phyloP scores from a whole-genome alignment of 2,113 vertebrate species.

The Saccopteryx bilineata region DNA sequence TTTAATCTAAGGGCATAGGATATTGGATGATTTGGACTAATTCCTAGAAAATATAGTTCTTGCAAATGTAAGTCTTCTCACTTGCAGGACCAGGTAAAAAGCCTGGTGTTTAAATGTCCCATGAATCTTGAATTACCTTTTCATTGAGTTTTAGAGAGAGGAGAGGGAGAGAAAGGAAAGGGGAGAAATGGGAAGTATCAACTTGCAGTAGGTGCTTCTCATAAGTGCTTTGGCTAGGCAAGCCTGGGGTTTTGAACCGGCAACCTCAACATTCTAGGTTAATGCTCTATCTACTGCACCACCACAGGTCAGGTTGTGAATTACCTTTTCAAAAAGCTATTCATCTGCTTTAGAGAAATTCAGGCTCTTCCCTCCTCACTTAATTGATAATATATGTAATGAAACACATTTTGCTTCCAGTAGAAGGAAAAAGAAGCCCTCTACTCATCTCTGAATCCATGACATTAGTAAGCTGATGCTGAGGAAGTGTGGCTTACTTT shows the following conservation, averaged over 20 bases:
- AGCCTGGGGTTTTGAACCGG: no score
- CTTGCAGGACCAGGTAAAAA: not conserved
- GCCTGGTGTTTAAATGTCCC: not conserved
- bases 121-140: constrained; percentile 40
- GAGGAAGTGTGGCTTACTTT: not conserved
- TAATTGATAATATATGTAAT: not conserved
- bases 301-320: not conserved
- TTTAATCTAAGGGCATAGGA: constrained; percentile 14
- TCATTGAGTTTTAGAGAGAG: not conserved
- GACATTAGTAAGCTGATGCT: not conserved
- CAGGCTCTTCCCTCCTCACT: not conserved
- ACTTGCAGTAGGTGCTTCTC: no score
- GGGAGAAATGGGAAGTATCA: no score
- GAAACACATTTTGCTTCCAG: not conserved
- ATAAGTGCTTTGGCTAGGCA: no score
- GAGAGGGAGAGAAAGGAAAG: no score
- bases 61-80: constrained; percentile 35
- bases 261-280: no score
- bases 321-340: constrained; percentile 50
- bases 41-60: constrained; percentile 1
- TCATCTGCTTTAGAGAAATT: not conserved
- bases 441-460: not conserved
- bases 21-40: not conserved
- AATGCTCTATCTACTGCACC: no score
- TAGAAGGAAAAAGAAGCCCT: not conserved